phyloP scores from a whole-genome alignment of 2,113 vertebrate genomes.

The Protobothrops mucrosquamatus region DNA sequence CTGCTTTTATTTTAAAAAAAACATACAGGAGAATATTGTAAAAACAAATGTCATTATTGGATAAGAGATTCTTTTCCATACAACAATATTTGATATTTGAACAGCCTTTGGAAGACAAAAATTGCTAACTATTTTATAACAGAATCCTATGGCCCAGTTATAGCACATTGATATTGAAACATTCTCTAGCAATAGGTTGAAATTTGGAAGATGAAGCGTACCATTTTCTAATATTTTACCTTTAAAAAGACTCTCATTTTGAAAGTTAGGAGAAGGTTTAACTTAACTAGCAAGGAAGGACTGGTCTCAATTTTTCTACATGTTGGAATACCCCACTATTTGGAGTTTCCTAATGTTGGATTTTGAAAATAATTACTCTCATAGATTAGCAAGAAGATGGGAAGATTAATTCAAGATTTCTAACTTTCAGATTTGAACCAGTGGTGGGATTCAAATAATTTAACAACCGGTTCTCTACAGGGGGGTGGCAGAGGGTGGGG shows the following conservation, averaged over 20 bases:
- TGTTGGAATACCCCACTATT: background rate
- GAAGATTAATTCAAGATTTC: background rate
- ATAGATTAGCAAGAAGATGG: background rate
- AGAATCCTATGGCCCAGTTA: background rate
- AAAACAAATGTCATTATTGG: background rate
- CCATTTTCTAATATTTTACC: background rate
- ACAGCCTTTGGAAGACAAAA: background rate
- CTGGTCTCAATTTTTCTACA: background rate
- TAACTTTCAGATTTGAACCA: background rate
- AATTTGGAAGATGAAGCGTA: background rate
- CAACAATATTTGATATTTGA: background rate
- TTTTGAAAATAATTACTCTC: background rate
- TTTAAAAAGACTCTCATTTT: background rate
- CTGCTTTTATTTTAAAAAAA: background rate
- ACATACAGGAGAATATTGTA: background rate
- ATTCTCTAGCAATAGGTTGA: background rate
- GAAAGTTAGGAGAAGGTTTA: background rate
- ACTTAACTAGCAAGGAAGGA: background rate
- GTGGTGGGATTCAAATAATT: too few species aligned
- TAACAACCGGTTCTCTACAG: too few species aligned
- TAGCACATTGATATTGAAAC: background rate
- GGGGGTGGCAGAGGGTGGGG: too few species aligned
- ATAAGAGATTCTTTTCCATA: background rate
- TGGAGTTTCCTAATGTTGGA: background rate
- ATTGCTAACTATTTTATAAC: background rate